Evolutionary conservation across 2,888 invertebrate species (phyloP).

Genomic region (Machimus atricapillus): DNA sequence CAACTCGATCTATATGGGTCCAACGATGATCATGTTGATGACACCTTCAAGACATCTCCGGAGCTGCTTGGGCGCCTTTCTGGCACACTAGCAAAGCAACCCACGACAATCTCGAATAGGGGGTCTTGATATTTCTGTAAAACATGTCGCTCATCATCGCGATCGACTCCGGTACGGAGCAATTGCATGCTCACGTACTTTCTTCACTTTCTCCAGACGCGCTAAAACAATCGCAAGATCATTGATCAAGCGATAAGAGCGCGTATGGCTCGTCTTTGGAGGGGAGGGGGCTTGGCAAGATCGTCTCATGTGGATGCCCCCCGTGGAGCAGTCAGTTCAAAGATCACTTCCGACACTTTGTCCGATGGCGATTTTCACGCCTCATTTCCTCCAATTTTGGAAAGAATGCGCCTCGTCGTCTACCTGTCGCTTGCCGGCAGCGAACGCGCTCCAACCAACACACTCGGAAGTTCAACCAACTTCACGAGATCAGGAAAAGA

Average conservation of each 20-base stretch:
- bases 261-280: neutral
- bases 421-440: neutral
- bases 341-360: neutral
- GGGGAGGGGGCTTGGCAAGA: neutral
- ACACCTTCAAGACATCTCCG: neutral
- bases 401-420: neutral
- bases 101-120: neutral
- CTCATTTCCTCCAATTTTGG: conserved; percentile 10
- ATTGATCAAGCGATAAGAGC: neutral
- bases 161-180: neutral
- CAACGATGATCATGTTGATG: neutral
- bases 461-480: conserved; percentile 3
- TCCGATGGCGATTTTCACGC: neutral
- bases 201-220: conserved; percentile 24
- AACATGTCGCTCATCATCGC: neutral
- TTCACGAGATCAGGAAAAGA: neutral
- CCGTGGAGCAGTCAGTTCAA: neutral
- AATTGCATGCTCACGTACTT: conserved; percentile 12
- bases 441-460: neutral
- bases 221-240: neutral
- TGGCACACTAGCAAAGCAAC: neutral
- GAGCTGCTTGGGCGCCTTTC: neutral
- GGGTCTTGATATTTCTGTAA: neutral
- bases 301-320: neutral
- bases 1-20: neutral